Evolutionary conservation across 1,140 invertebrate species (phyloP), one percentile per base, ranked within the genome.

Genomic region (Drosophila trapezifrons): DNA sequence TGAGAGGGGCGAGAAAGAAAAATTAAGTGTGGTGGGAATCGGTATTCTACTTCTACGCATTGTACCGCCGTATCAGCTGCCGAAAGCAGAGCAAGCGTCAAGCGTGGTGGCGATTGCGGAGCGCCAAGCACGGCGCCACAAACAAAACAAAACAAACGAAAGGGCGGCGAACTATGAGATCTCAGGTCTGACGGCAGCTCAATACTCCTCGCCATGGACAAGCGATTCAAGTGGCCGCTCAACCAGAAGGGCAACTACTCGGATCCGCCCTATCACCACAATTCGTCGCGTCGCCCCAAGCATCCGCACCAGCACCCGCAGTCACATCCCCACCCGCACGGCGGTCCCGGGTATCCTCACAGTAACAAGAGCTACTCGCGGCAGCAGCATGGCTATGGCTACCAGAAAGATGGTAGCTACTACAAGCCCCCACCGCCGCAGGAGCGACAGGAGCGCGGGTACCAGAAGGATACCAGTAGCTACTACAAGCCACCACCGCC

Each of bases 41-140:
- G 54, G 74, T 76, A 76, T 90, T 84, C 65, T 90, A 90, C 84
- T 90, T 84, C 65, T 90, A 90, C 84, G 85, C 85, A 89, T 80
- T 76, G 72, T 84, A 65, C 22, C 46, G 69, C 54, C 69, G 78
- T 81, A 76, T 73, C 63, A 59, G 42, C 62, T 83, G 84, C 73
- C 73, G 76, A 81, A 75, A 69, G 78, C 65, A 82, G 69, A 67
- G 27, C 64, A 75, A 56, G 37, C 60, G 56, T 32, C 25, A 55
- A 66, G 63, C 63, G 63, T 49, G 69, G 64, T 54, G 75, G 80
- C 43, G 47, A 70, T 37, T 37, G 32, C 32, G 18, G 52, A 38
- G 46, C 40, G 62, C 66, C 51, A 54, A 54, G 51, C 37, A 54
- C 37, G 32, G 51, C 51, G 51, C 18, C 37, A 56, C 62, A 81